Percentiles rank a stretch among this genome's conserved stretches.
These are phyloP conservation scores for Phenganax subtilis DNA, from an alignment of 92 coral and sea anemone genomes.

Conservation along the genomic window DNA sequence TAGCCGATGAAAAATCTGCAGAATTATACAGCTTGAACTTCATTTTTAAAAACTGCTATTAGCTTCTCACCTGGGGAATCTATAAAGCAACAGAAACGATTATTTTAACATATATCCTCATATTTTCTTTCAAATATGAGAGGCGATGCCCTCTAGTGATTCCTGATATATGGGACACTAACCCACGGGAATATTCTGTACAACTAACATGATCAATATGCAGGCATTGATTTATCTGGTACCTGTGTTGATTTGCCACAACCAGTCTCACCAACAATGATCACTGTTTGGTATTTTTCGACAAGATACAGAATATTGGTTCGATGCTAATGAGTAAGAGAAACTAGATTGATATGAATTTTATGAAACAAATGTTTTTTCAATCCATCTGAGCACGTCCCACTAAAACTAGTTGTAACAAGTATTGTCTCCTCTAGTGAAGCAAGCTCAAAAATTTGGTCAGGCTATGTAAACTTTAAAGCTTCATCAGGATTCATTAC, in stretches of 20 bases:
- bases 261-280: slow-evolving; percentile 99
- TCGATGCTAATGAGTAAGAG: slow-evolving; percentile 61
- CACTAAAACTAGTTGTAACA: no score
- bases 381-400: no score
- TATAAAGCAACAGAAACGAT: slow-evolving; percentile 35
- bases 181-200: neutral
- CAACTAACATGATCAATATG: neutral
- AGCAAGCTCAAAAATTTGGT: no score
- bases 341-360: neutral
- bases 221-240: neutral
- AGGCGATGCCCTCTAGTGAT: no score
- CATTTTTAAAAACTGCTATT: neutral
- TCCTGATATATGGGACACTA: neutral
- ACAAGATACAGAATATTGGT: slow-evolving; percentile 89
- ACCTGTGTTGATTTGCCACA: slow-evolving; percentile 99
- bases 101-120: no score
- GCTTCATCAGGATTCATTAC: no score
- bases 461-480: no score
- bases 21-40: neutral
- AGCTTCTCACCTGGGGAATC: slow-evolving; percentile 67
- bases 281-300: slow-evolving; percentile 88
- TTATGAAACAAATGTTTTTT: neutral
- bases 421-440: no score
- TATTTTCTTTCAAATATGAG: no score
- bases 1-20: neutral